Evolutionary conservation across 2,797 vertebrate genomes (phyloP).

Genomic region (Kryptopterus vitreolus): DNA sequence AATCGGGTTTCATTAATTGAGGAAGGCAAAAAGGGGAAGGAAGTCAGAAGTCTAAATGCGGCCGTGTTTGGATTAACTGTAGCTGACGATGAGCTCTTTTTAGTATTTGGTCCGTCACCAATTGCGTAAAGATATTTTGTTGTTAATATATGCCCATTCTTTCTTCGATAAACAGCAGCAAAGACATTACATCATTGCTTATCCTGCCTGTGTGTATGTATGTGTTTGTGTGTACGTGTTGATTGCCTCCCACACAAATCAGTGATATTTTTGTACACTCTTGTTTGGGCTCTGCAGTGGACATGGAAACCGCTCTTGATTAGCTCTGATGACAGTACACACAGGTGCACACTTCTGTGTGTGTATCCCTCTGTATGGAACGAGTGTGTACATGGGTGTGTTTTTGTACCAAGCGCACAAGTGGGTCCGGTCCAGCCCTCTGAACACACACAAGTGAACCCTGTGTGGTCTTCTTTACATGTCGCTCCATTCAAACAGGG

Average conservation of each 20-base stretch:
- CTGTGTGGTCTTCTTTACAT: slow-evolving; percentile 70
- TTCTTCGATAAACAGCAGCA: slow-evolving; percentile 21
- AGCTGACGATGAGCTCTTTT: not conserved
- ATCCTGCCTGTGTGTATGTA: slow-evolving; percentile 16
- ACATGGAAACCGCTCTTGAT: slow-evolving; percentile 37
- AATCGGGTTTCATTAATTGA: not conserved
- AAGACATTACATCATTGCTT: slow-evolving; percentile 26
- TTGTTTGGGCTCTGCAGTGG: slow-evolving; percentile 58
- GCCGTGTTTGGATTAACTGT: slow-evolving; percentile 7
- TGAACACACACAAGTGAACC: slow-evolving; percentile 73
- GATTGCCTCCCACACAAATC: slow-evolving; percentile 61
- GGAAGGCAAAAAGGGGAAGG: slow-evolving; percentile 5
- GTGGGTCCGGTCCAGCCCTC: slow-evolving; percentile 73
- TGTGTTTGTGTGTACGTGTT: slow-evolving; percentile 29
- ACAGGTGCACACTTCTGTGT: slow-evolving; percentile 14
- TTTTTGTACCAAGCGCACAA: slow-evolving; percentile 69
- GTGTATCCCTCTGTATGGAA: slow-evolving; percentile 7
- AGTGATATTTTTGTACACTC: slow-evolving; percentile 56
- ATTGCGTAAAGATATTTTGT: not conserved
- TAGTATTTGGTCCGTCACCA: not conserved
- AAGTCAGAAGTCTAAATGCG: not conserved
- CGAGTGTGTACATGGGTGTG: not conserved
- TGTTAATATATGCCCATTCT: not conserved
- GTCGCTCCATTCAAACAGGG: slow-evolving; percentile 75
- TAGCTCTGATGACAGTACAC: slow-evolving; percentile 36